phyloP scores from a whole-genome alignment of 2,797 vertebrate species.

The Thalassophryne amazonica region DNA sequence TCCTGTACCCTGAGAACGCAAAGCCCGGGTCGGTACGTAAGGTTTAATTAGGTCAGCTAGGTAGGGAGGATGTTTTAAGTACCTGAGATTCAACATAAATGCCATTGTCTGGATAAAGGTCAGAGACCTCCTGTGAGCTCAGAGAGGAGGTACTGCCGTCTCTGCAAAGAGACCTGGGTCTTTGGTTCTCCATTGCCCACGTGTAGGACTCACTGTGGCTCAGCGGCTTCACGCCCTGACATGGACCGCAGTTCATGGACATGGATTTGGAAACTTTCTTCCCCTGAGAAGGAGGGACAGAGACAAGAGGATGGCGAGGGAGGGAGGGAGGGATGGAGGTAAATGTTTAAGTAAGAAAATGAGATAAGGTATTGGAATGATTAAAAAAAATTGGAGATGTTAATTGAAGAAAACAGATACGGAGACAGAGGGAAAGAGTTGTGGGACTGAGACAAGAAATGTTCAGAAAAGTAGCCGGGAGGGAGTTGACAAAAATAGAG shows the following conservation, averaged over 20 bases:
- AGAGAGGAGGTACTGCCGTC: slow-evolving; percentile 48
- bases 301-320: slow-evolving; percentile 11
- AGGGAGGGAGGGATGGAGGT: slow-evolving; percentile 23
- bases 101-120: slow-evolving; percentile 71
- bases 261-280: slow-evolving; percentile 65
- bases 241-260: slow-evolving; percentile 63
- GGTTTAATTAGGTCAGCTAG: no score
- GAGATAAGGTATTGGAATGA: slow-evolving; percentile 29
- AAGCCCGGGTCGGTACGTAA: no score
- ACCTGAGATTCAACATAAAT: slow-evolving; percentile 60
- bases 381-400: slow-evolving; percentile 28
- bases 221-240: slow-evolving; percentile 52
- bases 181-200: slow-evolving; percentile 83
- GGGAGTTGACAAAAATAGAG: slow-evolving; percentile 7
- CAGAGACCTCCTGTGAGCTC: slow-evolving; percentile 63
- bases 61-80: slow-evolving; percentile 4
- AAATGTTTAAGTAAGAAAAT: no score
- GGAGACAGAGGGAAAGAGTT: neutral
- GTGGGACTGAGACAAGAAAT: slow-evolving; percentile 22
- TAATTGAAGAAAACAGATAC: neutral
- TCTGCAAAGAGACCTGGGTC: slow-evolving; percentile 33
- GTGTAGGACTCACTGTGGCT: slow-evolving; percentile 85
- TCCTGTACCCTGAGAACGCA: no score
- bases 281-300: slow-evolving; percentile 65
- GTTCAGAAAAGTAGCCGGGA: slow-evolving; percentile 7